Conservation (phyloP, 2,888 invertebrate species). For the Hedychridium roseum region DNA sequence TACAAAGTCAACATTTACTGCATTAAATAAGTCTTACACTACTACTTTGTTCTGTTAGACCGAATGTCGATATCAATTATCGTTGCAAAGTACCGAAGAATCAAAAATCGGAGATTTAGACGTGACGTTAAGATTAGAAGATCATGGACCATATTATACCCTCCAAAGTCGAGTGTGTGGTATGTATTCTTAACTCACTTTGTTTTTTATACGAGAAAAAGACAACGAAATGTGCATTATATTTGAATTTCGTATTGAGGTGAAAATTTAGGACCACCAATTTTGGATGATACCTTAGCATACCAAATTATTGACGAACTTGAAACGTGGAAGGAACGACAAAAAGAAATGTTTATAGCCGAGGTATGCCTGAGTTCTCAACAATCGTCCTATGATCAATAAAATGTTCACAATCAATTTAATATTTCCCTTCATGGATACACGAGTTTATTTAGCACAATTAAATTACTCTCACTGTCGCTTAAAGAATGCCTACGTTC, state of each 20-base stretch:
- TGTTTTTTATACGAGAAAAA: background rate
- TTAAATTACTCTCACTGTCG: slow-evolving; percentile 1
- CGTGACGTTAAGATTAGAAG: slow-evolving; percentile 48
- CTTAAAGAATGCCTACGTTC: slow-evolving; percentile 21
- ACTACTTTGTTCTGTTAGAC: slow-evolving; percentile 22
- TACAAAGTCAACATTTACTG: background rate
- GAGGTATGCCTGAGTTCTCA: slow-evolving; percentile 62
- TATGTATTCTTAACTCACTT: slow-evolving; percentile 21
- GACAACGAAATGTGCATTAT: background rate
- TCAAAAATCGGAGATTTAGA: slow-evolving; percentile 47
- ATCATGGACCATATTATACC: slow-evolving; percentile 51
- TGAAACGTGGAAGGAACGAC: slow-evolving; percentile 77
- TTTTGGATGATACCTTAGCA: slow-evolving; percentile 58
- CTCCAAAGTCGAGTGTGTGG: slow-evolving; percentile 37
- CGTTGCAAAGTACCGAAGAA: slow-evolving; percentile 42
- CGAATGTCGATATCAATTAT: slow-evolving; percentile 45
- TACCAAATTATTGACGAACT: slow-evolving; percentile 73
- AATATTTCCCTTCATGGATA: no score
- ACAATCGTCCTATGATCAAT: background rate
- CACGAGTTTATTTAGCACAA: no score
- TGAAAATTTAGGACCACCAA: slow-evolving; percentile 54
- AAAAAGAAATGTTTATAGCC: slow-evolving; percentile 71
- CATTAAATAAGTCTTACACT: slow-evolving; percentile 5
- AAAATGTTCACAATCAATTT: background rate
- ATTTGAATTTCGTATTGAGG: slow-evolving; percentile 23